Evolutionary conservation across 1,140 invertebrate genomes (phyloP).

Genomic region (Bombus cullumanus): DNA sequence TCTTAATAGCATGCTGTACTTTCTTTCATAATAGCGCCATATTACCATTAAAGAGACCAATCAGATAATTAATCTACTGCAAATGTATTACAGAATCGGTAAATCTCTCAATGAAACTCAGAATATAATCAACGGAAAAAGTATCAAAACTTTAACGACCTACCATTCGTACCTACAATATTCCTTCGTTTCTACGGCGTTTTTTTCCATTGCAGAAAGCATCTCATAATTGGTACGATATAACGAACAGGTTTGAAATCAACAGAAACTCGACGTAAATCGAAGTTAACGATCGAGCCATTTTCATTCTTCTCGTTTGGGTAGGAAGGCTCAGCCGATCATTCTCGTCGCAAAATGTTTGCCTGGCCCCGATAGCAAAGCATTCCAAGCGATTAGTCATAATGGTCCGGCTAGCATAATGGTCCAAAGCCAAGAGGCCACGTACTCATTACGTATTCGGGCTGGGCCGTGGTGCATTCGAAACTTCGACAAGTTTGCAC

Average conservation of each 20-base stretch:
- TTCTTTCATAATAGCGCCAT: no score
- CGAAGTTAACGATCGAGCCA: slow-evolving; percentile 14
- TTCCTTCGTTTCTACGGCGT: not conserved
- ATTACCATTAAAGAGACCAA: no score
- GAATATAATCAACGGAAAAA: not conserved
- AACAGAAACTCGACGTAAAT: not conserved
- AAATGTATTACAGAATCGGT: not conserved
- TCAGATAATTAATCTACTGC: no score
- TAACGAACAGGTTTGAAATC: not conserved
- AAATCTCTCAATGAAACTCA: not conserved
- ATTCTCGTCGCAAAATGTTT: slow-evolving; percentile 21
- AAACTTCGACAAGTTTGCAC: slow-evolving; percentile 65
- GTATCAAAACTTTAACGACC: not conserved
- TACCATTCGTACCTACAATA: not conserved
- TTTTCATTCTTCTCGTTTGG: slow-evolving; percentile 20
- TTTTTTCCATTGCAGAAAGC: no score
- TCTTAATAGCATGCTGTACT: no score
- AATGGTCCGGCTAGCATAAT: slow-evolving; percentile 57
- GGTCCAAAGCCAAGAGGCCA: slow-evolving; percentile 57
- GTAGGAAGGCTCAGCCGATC: not conserved
- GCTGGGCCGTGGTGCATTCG: slow-evolving; percentile 49
- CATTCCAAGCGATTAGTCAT: slow-evolving; percentile 65
- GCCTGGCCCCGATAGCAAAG: slow-evolving; percentile 37
- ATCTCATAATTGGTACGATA: not conserved
- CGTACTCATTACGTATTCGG: slow-evolving; percentile 68